Evolutionary conservation across 2,797 vertebrate genomes (phyloP), one percentile per base, ranked within the genome.

Genomic region (Coregonus suidteri): DNA sequence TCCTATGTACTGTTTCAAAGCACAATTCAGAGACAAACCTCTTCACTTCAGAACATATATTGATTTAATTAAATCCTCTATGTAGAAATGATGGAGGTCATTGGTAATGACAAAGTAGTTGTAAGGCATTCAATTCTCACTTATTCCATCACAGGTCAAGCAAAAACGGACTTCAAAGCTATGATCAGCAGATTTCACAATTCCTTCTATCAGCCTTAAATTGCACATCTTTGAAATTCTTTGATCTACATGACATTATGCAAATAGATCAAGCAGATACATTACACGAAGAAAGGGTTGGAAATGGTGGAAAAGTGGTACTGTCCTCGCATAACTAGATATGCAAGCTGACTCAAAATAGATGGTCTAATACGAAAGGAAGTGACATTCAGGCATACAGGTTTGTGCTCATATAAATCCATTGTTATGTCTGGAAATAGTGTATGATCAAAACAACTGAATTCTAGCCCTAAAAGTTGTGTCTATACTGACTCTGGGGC

Each of bases 201-300:
- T 67, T 15, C 14, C 30, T 71, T 78, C 41, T 65, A 56, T 74
- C 54, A 71, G 3, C 30, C 25, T 70, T 76, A 73, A 76, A 76
- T 73, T 69, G 25, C 64, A 69, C 41, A 71, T 74, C 66, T 74
- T 51, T 25, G 9, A 65, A 68, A 79, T 79, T 47, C 25, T 76
- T 77, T 77, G 65, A 74, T 77, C 71, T 68, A 34, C 64, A 35
- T 41, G n/a, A 30, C 71, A 74, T 70, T 79, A 68, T 67, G 71
- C 71, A 79, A 77, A 77, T 54, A 67, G 25, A 13, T 59, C 52
- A 35, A 64, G 71, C 65, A 35, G 31, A 71, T 6, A 52, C 31
- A 20, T 25, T 53, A 25, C 16, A 72, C n/a, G 25, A 16, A 67
- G 30, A 34, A 37, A 37, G 59, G 6, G 31, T 35, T 37, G 31